Percentiles rank a stretch among this genome's conserved stretches.
These are phyloP conservation scores for Erethizon dorsatum DNA, from an alignment of 2,797 vertebrate genomes.

Conservation along the genomic window DNA sequence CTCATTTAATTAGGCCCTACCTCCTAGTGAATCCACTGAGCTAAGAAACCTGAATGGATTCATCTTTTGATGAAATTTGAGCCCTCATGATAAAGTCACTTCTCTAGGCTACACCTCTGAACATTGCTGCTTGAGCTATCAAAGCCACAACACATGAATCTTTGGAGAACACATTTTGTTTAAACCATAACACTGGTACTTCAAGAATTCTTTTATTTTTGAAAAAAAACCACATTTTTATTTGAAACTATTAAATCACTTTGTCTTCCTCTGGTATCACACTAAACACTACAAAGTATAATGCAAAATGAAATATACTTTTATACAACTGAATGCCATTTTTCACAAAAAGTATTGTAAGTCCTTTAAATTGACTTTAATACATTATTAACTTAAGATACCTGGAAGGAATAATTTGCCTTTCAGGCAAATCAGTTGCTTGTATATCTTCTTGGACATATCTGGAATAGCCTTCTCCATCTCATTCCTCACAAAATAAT, in stretches of 20 bases:
- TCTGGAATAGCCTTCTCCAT: not conserved
- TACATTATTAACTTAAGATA: not conserved
- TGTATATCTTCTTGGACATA: not conserved
- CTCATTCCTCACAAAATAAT: not conserved
- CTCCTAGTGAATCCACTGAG: not conserved
- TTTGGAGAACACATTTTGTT: not conserved
- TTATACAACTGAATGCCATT: conserved; percentile 64
- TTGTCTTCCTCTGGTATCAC: conserved; percentile 73
- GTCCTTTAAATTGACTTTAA: conserved; percentile 36
- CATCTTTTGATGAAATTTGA: not conserved
- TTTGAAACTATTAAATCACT: conserved; percentile 75
- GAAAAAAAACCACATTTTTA: conserved; percentile 55
- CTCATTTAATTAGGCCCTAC: not conserved
- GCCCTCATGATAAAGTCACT: not conserved
- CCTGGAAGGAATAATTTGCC: not conserved
- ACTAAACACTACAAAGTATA: conserved; percentile 78
- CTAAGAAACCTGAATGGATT: not conserved
- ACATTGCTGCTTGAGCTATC: not conserved
- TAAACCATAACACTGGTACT: not conserved
- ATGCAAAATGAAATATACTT: conserved; percentile 68
- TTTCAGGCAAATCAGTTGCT: not conserved
- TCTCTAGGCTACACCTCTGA: not conserved
- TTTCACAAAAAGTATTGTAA: conserved; percentile 61
- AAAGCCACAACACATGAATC: not conserved
- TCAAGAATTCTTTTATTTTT: conserved; percentile 71